These are phyloP conservation scores for Craterocephalus amniculus DNA, from an alignment of 2,797 vertebrate species.

Conservation along the genomic window DNA sequence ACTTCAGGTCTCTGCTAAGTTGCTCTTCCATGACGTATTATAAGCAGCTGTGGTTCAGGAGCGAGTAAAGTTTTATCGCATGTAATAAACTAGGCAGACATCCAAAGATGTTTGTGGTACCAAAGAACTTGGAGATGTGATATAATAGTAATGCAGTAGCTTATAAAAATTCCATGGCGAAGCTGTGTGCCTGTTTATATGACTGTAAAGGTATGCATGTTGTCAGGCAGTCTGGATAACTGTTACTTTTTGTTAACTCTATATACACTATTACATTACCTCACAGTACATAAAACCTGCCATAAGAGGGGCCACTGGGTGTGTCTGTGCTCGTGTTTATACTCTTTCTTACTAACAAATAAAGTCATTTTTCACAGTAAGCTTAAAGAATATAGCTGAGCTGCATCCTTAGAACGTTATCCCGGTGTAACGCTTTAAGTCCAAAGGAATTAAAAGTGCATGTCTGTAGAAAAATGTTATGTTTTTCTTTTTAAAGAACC, in stretches of 20 bases:
- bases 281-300: constrained; percentile 7
- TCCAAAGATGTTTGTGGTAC: constrained; percentile 41
- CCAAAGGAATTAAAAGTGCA: neutral
- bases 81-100: constrained; percentile 49
- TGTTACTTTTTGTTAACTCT: constrained; percentile 6
- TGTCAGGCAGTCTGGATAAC: constrained; percentile 8
- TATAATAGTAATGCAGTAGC: constrained; percentile 30
- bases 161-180: constrained; percentile 35
- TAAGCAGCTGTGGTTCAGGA: constrained; percentile 38
- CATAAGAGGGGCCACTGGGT: neutral
- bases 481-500: neutral
- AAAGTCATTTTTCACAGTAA: neutral
- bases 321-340: constrained; percentile 9
- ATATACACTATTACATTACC: neutral
- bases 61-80: constrained; percentile 45
- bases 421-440: neutral
- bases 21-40: constrained; percentile 15
- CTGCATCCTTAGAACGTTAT: neutral
- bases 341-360: neutral
- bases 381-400: neutral
- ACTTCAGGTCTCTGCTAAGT: constrained; percentile 14
- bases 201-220: constrained; percentile 31
- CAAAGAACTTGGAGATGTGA: constrained; percentile 29
- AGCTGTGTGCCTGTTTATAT: constrained; percentile 17
- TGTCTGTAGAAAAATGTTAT: neutral